Base-by-base conservation (phyloP, 2,797 vertebrate species). In the Phoebastria nigripes region DNA sequence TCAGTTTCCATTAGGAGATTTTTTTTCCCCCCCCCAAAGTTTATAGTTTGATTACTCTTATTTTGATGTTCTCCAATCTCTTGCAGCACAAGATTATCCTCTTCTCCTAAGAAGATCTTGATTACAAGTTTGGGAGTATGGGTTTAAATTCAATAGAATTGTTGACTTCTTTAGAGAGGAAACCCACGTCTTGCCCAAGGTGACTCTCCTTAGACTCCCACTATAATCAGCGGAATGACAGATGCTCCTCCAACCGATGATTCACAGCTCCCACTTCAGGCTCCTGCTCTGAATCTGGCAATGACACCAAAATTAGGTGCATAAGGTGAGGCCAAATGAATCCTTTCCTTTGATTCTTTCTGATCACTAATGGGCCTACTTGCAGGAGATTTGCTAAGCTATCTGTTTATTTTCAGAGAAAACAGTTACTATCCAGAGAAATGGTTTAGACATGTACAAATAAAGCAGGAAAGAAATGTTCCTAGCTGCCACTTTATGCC, bases 61-160 rank as follows among this genome's bases (percentile, higher is more conserved):
- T 92, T 95, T 92, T 95, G 74, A 80, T 37, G 6, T 82, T 94
- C 93, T 93, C 63, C 67, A 81, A 9, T 71, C 59, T 94, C 71
- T 72, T 87, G 69, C 6, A 61, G 54, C 52, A 88, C 67, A 88
- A 85, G 79, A 83, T 86, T 86, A 91, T 77, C n/a, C 54, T 92
- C 56, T 62, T 93, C 46, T 87, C 33, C 37, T 74, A 65, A 65
- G 74, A 96, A 47, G 5, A 76, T 67, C 77, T 80, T 82, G 61
- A 82, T 81, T 81, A 41, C 7, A 92, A 67, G 44, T 71, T 82
- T 82, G 35, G 47, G 37, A 71, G 15, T 65, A 51, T 6, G 6
- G 33, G 29, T 77, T 87, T 85, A 74, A 85, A 82, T 85, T 93
- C 65, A 80, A 8, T 28, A 63, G 49, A 91, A 82, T 16, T 25